These are phyloP conservation scores for Adelphocoris suturalis DNA, from an alignment of 2,888 invertebrate species.

Conservation along the genomic window DNA sequence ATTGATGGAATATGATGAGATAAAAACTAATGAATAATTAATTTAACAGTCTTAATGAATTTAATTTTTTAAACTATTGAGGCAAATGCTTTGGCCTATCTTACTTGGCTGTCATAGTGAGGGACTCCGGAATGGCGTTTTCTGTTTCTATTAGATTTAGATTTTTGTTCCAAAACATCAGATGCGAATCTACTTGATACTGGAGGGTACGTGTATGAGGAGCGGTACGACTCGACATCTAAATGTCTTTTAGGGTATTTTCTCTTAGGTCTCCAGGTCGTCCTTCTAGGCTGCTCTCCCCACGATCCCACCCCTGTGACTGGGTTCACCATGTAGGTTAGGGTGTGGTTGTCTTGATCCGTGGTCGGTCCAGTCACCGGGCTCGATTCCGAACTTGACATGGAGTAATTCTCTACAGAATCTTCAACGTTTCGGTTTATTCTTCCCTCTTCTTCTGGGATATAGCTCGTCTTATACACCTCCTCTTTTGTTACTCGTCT, in stretches of 20 bases:
- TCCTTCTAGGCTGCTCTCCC: conserved; percentile 69
- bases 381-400: conserved; percentile 40
- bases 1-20: too few species aligned
- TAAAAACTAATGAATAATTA: too few species aligned
- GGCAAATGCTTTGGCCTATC: neutral
- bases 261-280: conserved; percentile 52
- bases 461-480: conserved; percentile 68
- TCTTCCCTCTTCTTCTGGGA: conserved; percentile 64
- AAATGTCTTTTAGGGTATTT: conserved; percentile 43
- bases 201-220: neutral
- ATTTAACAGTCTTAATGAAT: too few species aligned
- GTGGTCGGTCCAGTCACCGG: neutral
- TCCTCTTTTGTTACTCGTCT: conserved; percentile 73
- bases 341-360: conserved; percentile 65
- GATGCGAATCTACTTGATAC: neutral
- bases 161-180: neutral
- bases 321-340: conserved; percentile 74
- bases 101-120: conserved; percentile 37
- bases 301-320: conserved; percentile 74
- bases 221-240: conserved; percentile 8
- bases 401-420: conserved; percentile 46
- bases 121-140: conserved; percentile 53
- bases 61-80: neutral
- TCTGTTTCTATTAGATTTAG: neutral
- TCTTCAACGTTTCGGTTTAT: conserved; percentile 37